Evolutionary conservation across 2,113 vertebrate genomes (phyloP), one percentile per base, ranked within the genome.

Genomic region (Onychorhynchus coronatus): DNA sequence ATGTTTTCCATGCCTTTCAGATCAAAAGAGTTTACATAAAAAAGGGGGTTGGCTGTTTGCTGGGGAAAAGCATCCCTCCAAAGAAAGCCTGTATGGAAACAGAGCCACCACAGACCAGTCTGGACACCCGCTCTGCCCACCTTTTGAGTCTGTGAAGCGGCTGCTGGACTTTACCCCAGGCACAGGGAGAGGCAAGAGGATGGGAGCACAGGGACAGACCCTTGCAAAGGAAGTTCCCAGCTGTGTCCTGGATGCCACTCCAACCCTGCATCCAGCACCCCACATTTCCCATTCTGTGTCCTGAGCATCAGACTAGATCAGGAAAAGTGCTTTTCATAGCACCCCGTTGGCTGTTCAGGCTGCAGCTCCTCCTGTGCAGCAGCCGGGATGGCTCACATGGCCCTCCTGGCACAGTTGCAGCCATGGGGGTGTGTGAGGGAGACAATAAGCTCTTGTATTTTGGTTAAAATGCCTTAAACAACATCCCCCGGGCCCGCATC

Each of bases 361-460:
- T 62, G 68, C 2, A 12, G 50, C 73, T 74, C n/a, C 65, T 31
- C 33, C 58, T 5, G 0, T 3, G 35, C 39, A 11, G 79, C 53
- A 78, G 21, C 42, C 55, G 11, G 39, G 27, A 12, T 0, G 0
- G 47, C 35, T 31, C 9, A 17, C 33, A 3, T 1, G 41, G 33
- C 39, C 65, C 50, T 35, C 68, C 31, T 3, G 4, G 63, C 86
- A 21, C 66, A 28, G 53, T 39, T 52, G 66, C 5, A 7, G 93
- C n/a, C 11, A 1, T 22, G 35, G 44, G 88, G 59, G 81, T 23
- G 74, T 82, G 66, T 1, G 4, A 65, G 62, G 63, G 61, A 72
- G 49, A 95, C 86, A 93, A 92, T 83, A 17, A 74, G 39, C 65
- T 91, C 73, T 61, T 97, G 68, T 89, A 3, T 65, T 56, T 74